Conservation (phyloP, 30 jellyfish, hydroid and myxozoan genomes). For the Aurelia sp. region DNA sequence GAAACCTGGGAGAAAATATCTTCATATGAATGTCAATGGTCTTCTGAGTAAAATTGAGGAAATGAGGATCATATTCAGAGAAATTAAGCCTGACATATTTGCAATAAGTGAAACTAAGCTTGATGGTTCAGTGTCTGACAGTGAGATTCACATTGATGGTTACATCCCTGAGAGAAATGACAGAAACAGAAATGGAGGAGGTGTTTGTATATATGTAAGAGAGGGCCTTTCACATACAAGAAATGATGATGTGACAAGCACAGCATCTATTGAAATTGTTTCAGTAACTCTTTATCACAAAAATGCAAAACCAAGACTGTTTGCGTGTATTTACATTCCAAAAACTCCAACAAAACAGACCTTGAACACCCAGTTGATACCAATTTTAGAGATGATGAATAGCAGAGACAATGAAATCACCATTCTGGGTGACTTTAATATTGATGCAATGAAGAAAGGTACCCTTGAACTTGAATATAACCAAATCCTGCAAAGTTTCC, state of each 20-base stretch:
- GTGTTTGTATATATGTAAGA: constrained; percentile 42
- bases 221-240: constrained; percentile 61
- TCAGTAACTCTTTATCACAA: constrained; percentile 47
- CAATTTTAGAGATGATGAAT: constrained; percentile 24
- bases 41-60: constrained; percentile 6
- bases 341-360: constrained; percentile 41
- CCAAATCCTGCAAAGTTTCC: constrained; percentile 26
- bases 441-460: constrained; percentile 47
- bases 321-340: constrained; percentile 50
- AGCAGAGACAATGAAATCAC: constrained; percentile 51
- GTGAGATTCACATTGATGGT: constrained; percentile 61
- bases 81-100: constrained; percentile 26
- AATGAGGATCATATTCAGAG: not conserved
- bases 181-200: constrained; percentile 52
- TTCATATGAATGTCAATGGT: constrained; percentile 4
- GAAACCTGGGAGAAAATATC: constrained; percentile 5
- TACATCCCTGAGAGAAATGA: constrained; percentile 54
- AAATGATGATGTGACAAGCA: constrained; percentile 27
- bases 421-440: constrained; percentile 27
- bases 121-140: constrained; percentile 46
- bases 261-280: constrained; percentile 52
- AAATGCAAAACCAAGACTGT: constrained; percentile 48
- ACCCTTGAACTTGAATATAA: constrained; percentile 24
- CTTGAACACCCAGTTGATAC: constrained; percentile 56
- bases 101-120: constrained; percentile 2